Base-by-base conservation (phyloP, 2,113 vertebrate species). In the Zeus faber region DNA sequence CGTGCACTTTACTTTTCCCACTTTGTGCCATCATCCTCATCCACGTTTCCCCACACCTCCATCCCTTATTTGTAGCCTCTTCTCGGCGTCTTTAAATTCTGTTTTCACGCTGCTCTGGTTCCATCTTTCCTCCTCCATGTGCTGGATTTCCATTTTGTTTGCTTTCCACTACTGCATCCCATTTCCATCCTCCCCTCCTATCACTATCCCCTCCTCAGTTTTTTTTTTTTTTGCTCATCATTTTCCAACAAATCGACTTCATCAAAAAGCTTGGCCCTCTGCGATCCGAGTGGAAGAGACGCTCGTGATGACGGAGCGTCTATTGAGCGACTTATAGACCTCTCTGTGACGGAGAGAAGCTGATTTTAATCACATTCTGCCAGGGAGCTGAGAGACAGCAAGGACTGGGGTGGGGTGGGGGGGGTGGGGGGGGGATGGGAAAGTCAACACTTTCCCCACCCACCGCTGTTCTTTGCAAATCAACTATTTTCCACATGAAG, bases 351-450 rank as follows among this genome's bases (percentile, higher is more conserved):
- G 31, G 22, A 24, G 49, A 55, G 52, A 69, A 45, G 60, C 22
- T 63, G 49, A 74, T 70, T 74, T 74, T 54, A 41, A 76, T 74
- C 54, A 33, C 62, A 66, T 48, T 65, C 54, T 54, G 57, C 52
- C 22, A 9, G 23, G 59, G 58, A 26, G 41, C 53, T 60, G 24
- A 43, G 18, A 58, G 7, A 54, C 35, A n/a, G 11, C 11, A 37
- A 4, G n/a, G 33, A 37, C 33, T 5, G 29, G 29, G 8, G 23
- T 33, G 7, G 23, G 35, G 33, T 27, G 26, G 58, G 26, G 27
- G 35, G 25, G n/a, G 20, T 2, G 14, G 13, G 3, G 5, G 59
- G 39, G 0, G 48, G 44, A 62, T 0, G n/a, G 46, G 49, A 6
- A 1, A 41, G 29, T 39, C 49, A 39, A 3, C 26, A 25, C 5